A percentile compares a stretch with the other conserved stretches of the same genome.
These are phyloP conservation scores for Pinna nobilis DNA, from an alignment of 1,140 invertebrate species.

Conservation along the genomic window DNA sequence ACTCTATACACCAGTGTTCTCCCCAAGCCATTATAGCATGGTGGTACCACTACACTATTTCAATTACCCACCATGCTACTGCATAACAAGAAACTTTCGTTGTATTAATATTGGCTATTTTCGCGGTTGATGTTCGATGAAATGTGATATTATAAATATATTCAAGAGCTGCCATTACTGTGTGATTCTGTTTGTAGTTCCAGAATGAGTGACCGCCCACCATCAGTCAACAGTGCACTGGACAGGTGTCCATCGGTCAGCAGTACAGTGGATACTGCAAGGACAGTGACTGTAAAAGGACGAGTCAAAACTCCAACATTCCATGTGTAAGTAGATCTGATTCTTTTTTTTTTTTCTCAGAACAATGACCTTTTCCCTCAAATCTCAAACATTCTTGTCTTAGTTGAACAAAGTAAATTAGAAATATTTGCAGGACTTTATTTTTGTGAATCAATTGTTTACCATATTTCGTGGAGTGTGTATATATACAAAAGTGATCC, in stretches of 20 bases:
- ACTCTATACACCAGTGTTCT: not conserved
- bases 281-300: conserved; percentile 29
- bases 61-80: too few relatives aligned
- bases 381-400: too few relatives aligned
- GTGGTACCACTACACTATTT: too few relatives aligned
- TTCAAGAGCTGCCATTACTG: not conserved
- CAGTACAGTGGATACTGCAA: conserved; percentile 32
- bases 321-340: conserved; percentile 10
- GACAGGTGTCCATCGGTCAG: conserved; percentile 19
- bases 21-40: too few relatives aligned
- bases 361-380: not conserved
- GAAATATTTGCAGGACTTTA: too few relatives aligned
- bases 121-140: not conserved
- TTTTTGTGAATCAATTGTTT: too few relatives aligned
- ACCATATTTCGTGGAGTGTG: too few relatives aligned
- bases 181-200: not conserved
- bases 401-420: too few relatives aligned
- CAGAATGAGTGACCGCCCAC: conserved; percentile 42
- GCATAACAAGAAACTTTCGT: too few relatives aligned
- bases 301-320: conserved; percentile 12
- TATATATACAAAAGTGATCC: too few relatives aligned
- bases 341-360: not conserved
- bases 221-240: conserved; percentile 25
- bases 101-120: not conserved
- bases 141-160: not conserved